These are phyloP conservation scores for Cerceris ruficornis DNA, from an alignment of 2,888 invertebrate genomes.

Conservation along the genomic window DNA sequence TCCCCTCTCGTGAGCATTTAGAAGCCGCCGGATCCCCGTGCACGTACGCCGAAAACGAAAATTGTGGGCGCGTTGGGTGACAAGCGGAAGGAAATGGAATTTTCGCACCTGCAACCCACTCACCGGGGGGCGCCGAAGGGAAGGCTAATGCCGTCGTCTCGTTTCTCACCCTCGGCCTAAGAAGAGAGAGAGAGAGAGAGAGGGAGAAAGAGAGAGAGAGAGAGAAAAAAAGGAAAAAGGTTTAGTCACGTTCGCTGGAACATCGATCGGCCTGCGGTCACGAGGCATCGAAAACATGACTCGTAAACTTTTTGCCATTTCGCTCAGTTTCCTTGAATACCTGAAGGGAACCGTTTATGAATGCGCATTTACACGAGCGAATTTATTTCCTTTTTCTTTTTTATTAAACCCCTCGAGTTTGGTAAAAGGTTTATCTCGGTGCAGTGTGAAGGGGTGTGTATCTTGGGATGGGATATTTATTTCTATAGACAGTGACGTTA, in stretches of 20 bases:
- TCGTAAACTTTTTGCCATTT: slow-evolving; percentile 25
- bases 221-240: slow-evolving; percentile 66
- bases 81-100: slow-evolving; percentile 74
- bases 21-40: slow-evolving; percentile 42
- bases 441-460: too few relatives aligned
- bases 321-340: background rate
- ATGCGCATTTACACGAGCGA: background rate
- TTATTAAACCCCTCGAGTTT: too few relatives aligned
- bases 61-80: slow-evolving; percentile 63
- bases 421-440: too few relatives aligned
- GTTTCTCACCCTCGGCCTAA: slow-evolving; percentile 62
- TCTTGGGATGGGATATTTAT: too few relatives aligned
- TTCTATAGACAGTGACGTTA: too few relatives aligned
- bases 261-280: slow-evolving; percentile 72
- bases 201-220: slow-evolving; percentile 3
- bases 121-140: slow-evolving; percentile 29
- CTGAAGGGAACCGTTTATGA: background rate
- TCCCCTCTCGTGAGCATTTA: slow-evolving; percentile 50
- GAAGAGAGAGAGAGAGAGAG: background rate
- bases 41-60: slow-evolving; percentile 68
- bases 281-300: slow-evolving; percentile 44
- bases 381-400: background rate
- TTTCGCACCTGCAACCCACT: slow-evolving; percentile 73
- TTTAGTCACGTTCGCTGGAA: slow-evolving; percentile 76
- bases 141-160: slow-evolving; percentile 61